A percentile compares a stretch with the other conserved stretches of the same genome.
These are phyloP conservation scores for Adoxophyes honmai DNA, from an alignment of 1,140 invertebrate species.

Conservation along the genomic window DNA sequence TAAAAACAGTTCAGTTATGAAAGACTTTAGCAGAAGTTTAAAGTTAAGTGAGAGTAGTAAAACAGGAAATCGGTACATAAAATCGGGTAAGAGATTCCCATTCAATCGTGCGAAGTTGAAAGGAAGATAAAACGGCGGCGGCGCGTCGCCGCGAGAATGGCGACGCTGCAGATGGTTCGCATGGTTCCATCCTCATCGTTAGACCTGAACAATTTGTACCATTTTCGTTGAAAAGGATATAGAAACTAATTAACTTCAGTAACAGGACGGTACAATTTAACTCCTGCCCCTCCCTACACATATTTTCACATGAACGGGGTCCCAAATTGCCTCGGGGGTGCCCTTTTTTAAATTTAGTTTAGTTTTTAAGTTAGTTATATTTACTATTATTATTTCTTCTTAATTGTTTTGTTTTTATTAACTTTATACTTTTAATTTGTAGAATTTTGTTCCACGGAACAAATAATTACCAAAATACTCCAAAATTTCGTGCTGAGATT, in stretches of 20 bases:
- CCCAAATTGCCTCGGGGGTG: too few species aligned
- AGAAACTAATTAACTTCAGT: conserved; percentile 10
- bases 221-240: not conserved
- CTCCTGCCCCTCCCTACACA: conserved; percentile 8
- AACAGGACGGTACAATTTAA: conserved; percentile 10
- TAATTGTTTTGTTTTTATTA: too few species aligned
- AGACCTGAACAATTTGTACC: too few species aligned
- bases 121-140: conserved; percentile 25
- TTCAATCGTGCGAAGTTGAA: conserved; percentile 36
- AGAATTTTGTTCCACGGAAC: too few species aligned
- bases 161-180: not conserved
- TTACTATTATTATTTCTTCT: too few species aligned
- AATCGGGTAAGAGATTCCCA: conserved; percentile 34
- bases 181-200: too few species aligned
- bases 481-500: too few species aligned
- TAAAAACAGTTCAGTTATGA: not conserved
- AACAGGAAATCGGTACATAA: conserved; percentile 30
- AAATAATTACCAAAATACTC: too few species aligned
- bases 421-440: too few species aligned
- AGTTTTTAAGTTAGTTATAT: too few species aligned
- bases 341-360: too few species aligned
- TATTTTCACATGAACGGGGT: conserved; percentile 11
- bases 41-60: not conserved
- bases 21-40: not conserved
- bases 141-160: conserved; percentile 33